Base-by-base conservation (phyloP, 2,113 vertebrate species). In the Pseudorhombus dupliciocellatus region DNA sequence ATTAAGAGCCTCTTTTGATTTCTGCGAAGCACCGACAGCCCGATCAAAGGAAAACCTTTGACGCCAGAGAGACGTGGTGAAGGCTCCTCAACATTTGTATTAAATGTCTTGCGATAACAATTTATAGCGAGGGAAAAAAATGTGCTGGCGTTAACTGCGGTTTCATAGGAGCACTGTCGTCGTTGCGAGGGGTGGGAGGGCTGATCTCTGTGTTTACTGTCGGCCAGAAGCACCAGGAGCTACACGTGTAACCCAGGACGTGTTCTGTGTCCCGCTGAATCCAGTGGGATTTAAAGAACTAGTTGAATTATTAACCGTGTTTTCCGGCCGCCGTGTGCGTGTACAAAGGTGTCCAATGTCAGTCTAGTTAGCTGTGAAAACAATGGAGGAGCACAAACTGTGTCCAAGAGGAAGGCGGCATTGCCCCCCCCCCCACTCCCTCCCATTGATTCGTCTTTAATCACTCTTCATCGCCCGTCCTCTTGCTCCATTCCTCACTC, bases 391-490 rank as follows among this genome's bases (percentile, higher is more conserved):
- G 61, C 42, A 64, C 20, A 77, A 37, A 79, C 30, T 11, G 6
- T 40, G 51, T 71, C 44, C 21, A 48, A 60, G 25, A 28, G 11
- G 52, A 64, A 64, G 31, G 67, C 12, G 4, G n/a, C 51, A 64
- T 22, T 51, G 2, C 30, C 61, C 37, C 42, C 65, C 51, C 5
- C 48, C 10, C 34, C 34, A 18, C 7, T 48, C 40, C 40, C 59
- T 52, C 50, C 18, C 34, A 74, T 80, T 7, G 2, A 56, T 42
- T 57, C 62, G 44, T 51, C n/a, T 57, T 80, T 73, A 63, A 73
- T 60, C 72, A 51, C 53, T 44, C 59, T 57, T 57, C 28, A 24
- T 67, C 52, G 48, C 52, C 25, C 14, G 62, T 42, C 73, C 60
- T 61, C 40, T 30, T 42, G 40, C 46, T 68, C 14, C 30, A 66